Evolutionary conservation across 2,797 vertebrate species (phyloP).

Genomic region (Cyprinella venusta): DNA sequence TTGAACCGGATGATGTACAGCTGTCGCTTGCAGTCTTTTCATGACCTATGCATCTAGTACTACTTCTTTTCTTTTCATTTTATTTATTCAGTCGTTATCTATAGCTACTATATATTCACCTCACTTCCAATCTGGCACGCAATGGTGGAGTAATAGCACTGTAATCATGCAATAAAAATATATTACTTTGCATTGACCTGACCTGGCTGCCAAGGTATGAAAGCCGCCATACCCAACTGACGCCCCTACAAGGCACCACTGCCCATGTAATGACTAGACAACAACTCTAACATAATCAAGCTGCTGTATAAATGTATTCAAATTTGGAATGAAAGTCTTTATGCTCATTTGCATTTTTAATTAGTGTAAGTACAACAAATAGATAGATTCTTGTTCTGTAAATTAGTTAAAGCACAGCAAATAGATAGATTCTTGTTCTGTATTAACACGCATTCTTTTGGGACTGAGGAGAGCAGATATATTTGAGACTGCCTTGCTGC

Average conservation of each 20-base stretch:
- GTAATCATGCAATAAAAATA: neutral
- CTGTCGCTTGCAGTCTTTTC: neutral
- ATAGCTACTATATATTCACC: neutral
- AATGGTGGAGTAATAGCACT: neutral
- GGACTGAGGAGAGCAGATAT: neutral
- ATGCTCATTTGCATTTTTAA: constrained; percentile 5
- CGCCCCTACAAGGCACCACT: neutral
- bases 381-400: neutral
- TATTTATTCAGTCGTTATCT: neutral
- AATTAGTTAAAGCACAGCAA: neutral
- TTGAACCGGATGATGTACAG: neutral
- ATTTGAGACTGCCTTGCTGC: neutral
- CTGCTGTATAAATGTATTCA: neutral
- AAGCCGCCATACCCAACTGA: neutral
- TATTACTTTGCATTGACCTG: neutral
- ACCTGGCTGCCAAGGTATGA: neutral
- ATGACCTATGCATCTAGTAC: neutral
- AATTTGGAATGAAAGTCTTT: neutral
- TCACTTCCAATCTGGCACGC: neutral
- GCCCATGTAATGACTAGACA: neutral
- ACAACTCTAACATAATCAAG: neutral
- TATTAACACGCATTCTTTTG: constrained; percentile 1
- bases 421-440: neutral
- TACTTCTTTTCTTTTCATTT: neutral
- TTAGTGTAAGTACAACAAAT: neutral